These are phyloP conservation scores for Barbus barbus DNA, from an alignment of 2,113 vertebrate species.

Conservation along the genomic window DNA sequence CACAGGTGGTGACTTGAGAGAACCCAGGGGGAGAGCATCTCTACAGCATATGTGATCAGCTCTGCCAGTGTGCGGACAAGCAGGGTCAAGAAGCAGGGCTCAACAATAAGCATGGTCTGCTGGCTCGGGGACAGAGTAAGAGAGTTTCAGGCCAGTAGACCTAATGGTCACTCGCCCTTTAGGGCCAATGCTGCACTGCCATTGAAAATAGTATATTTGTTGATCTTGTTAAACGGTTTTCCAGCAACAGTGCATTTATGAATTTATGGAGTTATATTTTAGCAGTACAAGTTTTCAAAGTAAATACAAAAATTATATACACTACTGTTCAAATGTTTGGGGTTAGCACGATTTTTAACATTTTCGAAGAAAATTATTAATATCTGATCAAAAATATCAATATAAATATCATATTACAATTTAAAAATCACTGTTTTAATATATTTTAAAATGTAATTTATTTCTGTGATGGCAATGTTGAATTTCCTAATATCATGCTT, in stretches of 20 bases:
- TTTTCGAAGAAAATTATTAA: too few relatives aligned
- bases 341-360: background rate
- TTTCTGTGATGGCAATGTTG: background rate
- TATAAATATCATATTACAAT: background rate
- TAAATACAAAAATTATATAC: background rate
- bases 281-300: background rate
- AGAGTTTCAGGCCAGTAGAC: background rate
- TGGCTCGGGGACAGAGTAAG: background rate
- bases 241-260: background rate
- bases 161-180: background rate
- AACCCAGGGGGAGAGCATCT: slow-evolving; percentile 41
- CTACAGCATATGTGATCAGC: slow-evolving; percentile 42
- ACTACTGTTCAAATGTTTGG: background rate
- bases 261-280: background rate
- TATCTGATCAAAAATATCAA: background rate
- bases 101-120: background rate
- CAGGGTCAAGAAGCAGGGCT: slow-evolving; percentile 19
- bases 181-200: background rate
- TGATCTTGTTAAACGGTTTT: background rate
- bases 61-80: background rate
- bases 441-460: background rate
- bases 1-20: slow-evolving; percentile 63
- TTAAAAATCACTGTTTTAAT: background rate
- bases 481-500: background rate
- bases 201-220: background rate